phyloP scores from a whole-genome alignment of 1,140 invertebrate genomes.

The Drosophila pectinifera region DNA sequence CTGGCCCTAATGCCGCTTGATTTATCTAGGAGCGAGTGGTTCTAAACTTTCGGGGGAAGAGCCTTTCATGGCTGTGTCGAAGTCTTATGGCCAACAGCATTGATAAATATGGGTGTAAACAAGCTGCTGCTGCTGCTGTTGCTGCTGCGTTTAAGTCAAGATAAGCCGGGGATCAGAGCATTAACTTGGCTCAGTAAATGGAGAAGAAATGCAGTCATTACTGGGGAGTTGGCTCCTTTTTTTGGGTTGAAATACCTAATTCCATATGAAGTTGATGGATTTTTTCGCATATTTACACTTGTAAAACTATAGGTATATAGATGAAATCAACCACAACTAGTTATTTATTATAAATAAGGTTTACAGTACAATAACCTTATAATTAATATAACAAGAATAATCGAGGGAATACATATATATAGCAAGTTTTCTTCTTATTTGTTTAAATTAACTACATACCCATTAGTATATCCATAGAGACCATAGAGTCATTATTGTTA shows the following conservation, averaged over 20 bases:
- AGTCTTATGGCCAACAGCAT: constrained; percentile 26
- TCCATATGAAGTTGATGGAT: background rate
- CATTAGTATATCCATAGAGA: no score
- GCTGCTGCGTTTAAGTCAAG: constrained; percentile 7
- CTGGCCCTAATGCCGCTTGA: constrained; percentile 42
- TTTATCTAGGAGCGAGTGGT: constrained; percentile 54
- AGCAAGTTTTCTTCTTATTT: no score
- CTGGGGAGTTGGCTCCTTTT: background rate
- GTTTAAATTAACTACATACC: no score
- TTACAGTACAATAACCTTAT: no score
- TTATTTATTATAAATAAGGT: background rate
- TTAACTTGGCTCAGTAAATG: constrained; percentile 18
- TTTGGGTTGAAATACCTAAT: background rate
- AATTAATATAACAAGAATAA: background rate
- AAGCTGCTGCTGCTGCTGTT: constrained; percentile 17
- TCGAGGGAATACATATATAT: fast-evolving
- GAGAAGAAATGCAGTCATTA: constrained; percentile 39
- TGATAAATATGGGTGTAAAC: constrained; percentile 57
- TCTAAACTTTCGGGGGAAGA: constrained; percentile 28
- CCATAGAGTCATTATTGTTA: no score
- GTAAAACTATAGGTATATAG: background rate
- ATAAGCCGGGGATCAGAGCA: constrained; percentile 24
- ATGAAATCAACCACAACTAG: no score
- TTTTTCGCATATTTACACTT: background rate
- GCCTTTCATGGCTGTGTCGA: constrained; percentile 21